Conservation (phyloP, 1,140 invertebrate genomes). For the Drosophila rufa region DNA sequence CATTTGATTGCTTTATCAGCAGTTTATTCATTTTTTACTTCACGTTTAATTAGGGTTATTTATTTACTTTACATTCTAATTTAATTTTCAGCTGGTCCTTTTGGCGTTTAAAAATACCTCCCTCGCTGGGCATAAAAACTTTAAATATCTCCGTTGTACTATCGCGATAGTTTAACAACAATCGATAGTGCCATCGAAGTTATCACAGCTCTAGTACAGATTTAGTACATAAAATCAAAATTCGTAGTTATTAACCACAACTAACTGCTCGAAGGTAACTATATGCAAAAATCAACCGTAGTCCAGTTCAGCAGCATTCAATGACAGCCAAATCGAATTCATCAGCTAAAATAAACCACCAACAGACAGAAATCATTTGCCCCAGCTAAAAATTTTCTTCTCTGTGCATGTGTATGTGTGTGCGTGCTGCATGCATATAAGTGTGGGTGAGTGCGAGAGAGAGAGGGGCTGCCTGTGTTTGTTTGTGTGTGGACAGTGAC, state of each 20-base stretch:
- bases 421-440: constrained; percentile 40
- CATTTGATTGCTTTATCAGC: too few species aligned
- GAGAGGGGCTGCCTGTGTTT: constrained; percentile 24
- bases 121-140: not conserved
- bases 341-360: constrained; percentile 25
- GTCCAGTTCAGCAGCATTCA: constrained; percentile 26
- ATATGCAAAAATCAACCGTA: constrained; percentile 31
- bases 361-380: constrained; percentile 37
- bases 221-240: constrained; percentile 33
- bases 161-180: not conserved
- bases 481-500: constrained; percentile 66
- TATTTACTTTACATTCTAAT: too few species aligned
- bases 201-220: constrained; percentile 6
- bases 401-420: constrained; percentile 47
- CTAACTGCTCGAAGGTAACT: constrained; percentile 45
- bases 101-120: not conserved
- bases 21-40: too few species aligned
- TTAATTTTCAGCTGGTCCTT: too few species aligned
- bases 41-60: too few species aligned
- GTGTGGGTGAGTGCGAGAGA: constrained; percentile 37
- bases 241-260: constrained; percentile 37
- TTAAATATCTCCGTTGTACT: not conserved
- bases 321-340: constrained; percentile 35
- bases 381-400: constrained; percentile 53
- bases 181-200: constrained; percentile 11